Evolutionary conservation across 2,888 invertebrate genomes (phyloP).

Genomic region (Malachius bipustulatus): DNA sequence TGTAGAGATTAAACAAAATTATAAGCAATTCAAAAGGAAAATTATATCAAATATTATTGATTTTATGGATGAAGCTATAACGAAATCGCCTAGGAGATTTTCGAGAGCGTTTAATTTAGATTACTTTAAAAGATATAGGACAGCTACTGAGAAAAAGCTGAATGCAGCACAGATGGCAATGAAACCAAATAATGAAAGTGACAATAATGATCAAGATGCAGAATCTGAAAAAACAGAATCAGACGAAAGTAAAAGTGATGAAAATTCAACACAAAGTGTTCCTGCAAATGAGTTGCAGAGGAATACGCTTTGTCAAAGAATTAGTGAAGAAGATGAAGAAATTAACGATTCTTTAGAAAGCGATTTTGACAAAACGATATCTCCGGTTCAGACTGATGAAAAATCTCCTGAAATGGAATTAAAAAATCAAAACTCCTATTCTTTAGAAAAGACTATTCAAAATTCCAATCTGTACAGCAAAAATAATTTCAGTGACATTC

Average conservation of each 20-base stretch:
- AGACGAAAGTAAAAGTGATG: too few relatives aligned
- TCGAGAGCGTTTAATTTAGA: background rate
- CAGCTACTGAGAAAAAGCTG: constrained; percentile 2
- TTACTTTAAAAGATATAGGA: constrained; percentile 8
- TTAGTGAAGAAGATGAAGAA: constrained; percentile 2
- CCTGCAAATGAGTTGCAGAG: background rate
- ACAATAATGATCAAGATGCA: constrained; percentile 5
- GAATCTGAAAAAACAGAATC: too few relatives aligned
- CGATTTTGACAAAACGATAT: background rate
- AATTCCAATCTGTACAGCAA: constrained; percentile 5
- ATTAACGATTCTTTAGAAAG: background rate
- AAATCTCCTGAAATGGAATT: background rate
- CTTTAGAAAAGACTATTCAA: constrained; percentile 6
- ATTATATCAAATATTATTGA: constrained; percentile 26
- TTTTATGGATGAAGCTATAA: constrained; percentile 24
- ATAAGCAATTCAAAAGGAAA: constrained; percentile 28
- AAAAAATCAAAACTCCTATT: background rate
- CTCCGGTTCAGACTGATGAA: background rate
- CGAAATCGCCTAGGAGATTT: constrained; percentile 1
- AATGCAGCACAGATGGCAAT: constrained; percentile 9
- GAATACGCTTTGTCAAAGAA: background rate
- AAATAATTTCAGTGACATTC: background rate
- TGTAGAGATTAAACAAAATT: constrained; percentile 16
- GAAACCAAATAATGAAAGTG: constrained; percentile 9
- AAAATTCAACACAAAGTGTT: too few relatives aligned